Conservation (phyloP, 2,888 invertebrate genomes). For the Hetaerina titia region DNA sequence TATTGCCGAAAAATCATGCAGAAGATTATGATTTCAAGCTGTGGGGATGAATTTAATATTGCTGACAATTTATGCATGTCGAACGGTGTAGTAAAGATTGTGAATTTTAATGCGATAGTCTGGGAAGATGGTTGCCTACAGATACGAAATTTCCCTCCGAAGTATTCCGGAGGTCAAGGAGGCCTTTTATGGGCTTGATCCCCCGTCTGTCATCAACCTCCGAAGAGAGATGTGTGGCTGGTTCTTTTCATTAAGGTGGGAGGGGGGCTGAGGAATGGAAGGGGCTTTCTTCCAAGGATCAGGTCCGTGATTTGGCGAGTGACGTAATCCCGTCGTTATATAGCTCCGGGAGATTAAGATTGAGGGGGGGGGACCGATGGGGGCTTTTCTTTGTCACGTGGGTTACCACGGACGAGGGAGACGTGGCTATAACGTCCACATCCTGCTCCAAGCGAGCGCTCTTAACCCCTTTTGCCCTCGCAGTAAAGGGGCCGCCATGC, state of each 20-base stretch:
- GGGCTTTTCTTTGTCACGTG: neutral
- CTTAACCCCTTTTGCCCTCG: neutral
- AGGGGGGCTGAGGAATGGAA: neutral
- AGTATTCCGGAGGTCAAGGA: neutral
- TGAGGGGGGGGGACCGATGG: no score
- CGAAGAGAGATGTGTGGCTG: neutral
- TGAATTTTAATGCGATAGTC: neutral
- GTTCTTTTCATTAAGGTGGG: neutral
- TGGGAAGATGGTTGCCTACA: neutral
- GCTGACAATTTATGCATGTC: neutral
- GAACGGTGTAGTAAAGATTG: neutral
- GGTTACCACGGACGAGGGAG: neutral
- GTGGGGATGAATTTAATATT: no score
- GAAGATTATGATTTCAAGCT: no score
- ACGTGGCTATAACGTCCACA: neutral
- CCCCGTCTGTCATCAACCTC: neutral
- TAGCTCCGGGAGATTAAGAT: neutral
- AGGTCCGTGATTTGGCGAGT: neutral
- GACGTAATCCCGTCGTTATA: slow-evolving; percentile 16
- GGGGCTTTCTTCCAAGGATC: neutral
- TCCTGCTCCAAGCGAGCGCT: neutral
- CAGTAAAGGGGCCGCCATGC: neutral
- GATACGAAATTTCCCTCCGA: neutral
- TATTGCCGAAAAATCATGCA: no score
- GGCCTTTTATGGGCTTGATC: neutral